Evolutionary conservation across 2,113 vertebrate species (phyloP).

Genomic region (Crotalus viridis): DNA sequence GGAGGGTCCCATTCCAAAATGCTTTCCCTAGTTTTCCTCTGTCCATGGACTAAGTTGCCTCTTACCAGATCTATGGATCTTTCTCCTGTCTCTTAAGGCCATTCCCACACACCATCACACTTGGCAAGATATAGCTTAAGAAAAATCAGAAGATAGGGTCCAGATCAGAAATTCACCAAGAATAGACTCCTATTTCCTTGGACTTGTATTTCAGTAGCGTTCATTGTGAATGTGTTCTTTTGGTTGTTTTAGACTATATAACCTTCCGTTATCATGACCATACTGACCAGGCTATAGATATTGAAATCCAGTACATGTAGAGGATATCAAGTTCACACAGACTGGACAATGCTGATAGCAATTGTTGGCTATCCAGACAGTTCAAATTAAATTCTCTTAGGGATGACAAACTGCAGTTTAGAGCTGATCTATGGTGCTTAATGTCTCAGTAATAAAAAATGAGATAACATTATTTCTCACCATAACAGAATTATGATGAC

Average conservation of each 20-base stretch:
- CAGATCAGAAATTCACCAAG: not conserved
- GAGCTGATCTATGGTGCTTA: not conserved
- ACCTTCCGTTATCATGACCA: not conserved
- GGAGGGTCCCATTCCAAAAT: not conserved
- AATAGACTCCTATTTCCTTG: not conserved
- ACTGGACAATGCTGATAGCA: not conserved
- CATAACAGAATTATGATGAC: not conserved
- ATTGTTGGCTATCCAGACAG: not conserved
- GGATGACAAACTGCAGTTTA: not conserved
- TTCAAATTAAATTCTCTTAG: not conserved
- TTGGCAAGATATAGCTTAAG: not conserved
- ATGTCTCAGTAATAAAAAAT: not conserved
- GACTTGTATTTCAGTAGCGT: not conserved
- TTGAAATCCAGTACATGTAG: not conserved
- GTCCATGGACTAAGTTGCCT: not conserved
- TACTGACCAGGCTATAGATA: not conserved
- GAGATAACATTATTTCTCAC: not conserved
- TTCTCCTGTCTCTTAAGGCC: not conserved
- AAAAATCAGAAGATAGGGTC: not conserved
- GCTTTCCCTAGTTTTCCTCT: not conserved
- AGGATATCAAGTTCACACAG: not conserved
- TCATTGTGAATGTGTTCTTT: not conserved
- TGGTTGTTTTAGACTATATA: not conserved
- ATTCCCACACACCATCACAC: not conserved
- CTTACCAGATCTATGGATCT: not conserved